Conservation (phyloP, 64 coral and sea anemone genomes). For the Astreopora myriophthalma region DNA sequence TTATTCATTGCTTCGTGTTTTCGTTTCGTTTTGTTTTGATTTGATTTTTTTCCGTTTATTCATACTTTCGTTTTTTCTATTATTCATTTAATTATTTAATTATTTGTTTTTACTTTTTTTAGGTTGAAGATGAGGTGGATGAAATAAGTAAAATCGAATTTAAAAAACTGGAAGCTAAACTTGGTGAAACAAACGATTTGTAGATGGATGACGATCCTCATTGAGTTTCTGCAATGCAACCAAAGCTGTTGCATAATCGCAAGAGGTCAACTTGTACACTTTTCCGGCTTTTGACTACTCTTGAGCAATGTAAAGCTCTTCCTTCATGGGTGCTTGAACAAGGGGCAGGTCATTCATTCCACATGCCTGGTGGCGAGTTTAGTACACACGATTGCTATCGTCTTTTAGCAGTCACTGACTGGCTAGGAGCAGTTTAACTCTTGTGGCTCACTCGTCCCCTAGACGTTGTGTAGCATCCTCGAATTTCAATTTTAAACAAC, state of each 20-base stretch:
- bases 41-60: neutral
- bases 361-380: no score
- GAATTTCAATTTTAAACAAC: no score
- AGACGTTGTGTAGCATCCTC: no score
- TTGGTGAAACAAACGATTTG: slow-evolving; percentile 63
- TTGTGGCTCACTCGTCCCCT: no score
- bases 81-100: neutral
- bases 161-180: slow-evolving; percentile 90
- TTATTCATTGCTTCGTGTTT: neutral
- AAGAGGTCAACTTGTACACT: neutral
- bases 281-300: neutral
- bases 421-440: no score
- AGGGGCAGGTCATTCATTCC: no score
- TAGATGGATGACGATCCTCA: neutral
- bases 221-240: neutral
- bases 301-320: no score
- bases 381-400: no score
- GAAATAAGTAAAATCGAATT: slow-evolving; percentile 84
- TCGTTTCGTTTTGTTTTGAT: no score
- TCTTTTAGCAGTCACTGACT: no score
- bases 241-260: neutral
- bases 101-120: neutral
- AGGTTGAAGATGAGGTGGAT: slow-evolving; percentile 97
- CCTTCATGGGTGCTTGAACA: no score
- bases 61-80: neutral